Percentiles rank a stretch among this genome's conserved stretches.
Conservation (phyloP, 2,113 vertebrate species). For the Eurypyga helias region DNA sequence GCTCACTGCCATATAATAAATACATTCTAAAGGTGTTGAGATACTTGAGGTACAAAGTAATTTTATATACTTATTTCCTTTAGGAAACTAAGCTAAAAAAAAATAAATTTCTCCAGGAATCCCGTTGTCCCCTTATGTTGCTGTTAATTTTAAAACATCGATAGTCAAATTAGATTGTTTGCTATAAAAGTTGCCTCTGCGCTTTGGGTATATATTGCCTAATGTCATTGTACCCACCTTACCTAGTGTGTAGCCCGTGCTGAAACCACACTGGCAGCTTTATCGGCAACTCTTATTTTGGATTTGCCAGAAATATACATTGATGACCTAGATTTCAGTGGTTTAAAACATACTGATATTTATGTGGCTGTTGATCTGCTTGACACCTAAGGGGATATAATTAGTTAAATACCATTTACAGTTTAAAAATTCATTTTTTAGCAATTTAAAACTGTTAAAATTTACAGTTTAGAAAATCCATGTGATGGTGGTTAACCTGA, state of each 20-base stretch:
- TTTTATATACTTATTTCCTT: neutral
- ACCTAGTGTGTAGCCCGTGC: neutral
- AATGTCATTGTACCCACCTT: neutral
- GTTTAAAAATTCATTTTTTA: neutral
- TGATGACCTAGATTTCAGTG: neutral
- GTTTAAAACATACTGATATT: neutral
- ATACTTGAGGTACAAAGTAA: neutral
- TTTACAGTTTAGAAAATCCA: neutral
- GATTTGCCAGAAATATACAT: neutral
- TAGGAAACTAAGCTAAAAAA: neutral
- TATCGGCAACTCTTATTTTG: neutral
- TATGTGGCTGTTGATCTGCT: neutral
- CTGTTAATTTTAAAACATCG: neutral
- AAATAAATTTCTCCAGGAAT: neutral
- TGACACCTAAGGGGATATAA: neutral
- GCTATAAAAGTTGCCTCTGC: neutral
- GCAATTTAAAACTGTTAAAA: neutral
- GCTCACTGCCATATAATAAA: neutral
- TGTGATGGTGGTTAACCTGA: neutral
- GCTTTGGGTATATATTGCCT: neutral
- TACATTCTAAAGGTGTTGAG: neutral
- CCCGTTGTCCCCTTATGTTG: too few relatives aligned
- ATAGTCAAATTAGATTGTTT: neutral
- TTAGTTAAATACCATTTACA: neutral
- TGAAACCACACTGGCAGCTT: neutral